Evolutionary conservation across 2,113 vertebrate species (phyloP).

Genomic region (Oryzias woworae): DNA sequence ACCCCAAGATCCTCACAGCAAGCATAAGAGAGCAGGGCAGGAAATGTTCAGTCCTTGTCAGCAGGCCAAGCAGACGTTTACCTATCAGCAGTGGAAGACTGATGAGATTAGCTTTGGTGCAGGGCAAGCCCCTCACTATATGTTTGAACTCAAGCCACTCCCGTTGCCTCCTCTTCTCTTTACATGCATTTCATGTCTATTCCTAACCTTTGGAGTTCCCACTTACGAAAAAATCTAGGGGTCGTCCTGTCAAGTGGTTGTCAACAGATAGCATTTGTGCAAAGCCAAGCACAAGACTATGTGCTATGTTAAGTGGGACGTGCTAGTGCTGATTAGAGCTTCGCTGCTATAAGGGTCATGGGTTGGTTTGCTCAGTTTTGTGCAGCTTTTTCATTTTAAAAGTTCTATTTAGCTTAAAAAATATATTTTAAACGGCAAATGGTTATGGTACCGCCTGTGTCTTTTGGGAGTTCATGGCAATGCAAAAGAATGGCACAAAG

Average conservation of each 20-base stretch:
- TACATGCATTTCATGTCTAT: conserved; percentile 53
- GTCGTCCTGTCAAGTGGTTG: conserved; percentile 79
- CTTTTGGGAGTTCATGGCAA: conserved; percentile 59
- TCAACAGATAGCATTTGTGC: conserved; percentile 76
- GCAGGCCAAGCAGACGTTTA: conserved; percentile 82
- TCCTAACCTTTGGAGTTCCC: conserved; percentile 23
- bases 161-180: conserved; percentile 65
- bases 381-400: conserved; percentile 31
- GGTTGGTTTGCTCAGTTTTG: conserved; percentile 50
- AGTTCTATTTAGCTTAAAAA: conserved; percentile 61
- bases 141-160: conserved; percentile 77
- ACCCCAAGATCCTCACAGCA: conserved; percentile 43
- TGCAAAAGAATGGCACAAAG: conserved; percentile 53
- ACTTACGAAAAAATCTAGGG: conserved; percentile 52
- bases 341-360: conserved; percentile 16
- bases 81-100: conserved; percentile 71
- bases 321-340: conserved; percentile 54
- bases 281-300: conserved; percentile 71
- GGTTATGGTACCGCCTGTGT: conserved; percentile 61
- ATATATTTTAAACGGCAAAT: conserved; percentile 19
- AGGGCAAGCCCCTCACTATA: conserved; percentile 63
- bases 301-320: conserved; percentile 72
- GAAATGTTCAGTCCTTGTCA: conserved; percentile 86
- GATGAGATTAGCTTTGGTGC: conserved; percentile 79
- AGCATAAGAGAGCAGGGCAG: conserved; percentile 74